Base-by-base conservation (phyloP, 2,797 vertebrate species). In the Gallinago solitaria region DNA sequence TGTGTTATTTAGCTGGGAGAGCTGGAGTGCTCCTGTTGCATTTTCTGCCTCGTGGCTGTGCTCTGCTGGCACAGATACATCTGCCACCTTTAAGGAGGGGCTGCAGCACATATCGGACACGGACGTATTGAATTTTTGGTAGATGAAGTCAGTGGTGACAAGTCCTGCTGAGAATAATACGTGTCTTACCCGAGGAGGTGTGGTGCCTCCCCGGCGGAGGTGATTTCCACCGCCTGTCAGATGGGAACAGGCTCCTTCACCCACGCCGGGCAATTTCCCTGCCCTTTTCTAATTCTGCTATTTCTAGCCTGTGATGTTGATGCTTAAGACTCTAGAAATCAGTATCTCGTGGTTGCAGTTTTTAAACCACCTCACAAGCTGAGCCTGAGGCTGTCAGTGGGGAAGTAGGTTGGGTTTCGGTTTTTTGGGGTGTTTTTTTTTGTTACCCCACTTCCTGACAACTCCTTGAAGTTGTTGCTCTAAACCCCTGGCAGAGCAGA, bases 141-240 rank as follows among this genome's bases (percentile, higher is more conserved):
- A n/a, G 78, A 17, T 94, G 94, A 95, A 33, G 59, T 95, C 91
- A 95, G 91, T 78, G 67, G 63, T 25, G 75, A 64, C 47, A 48
- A 74, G 24, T 74, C 64, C 78, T 1, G 10, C 54, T 81, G 61
- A 24, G 86, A 77, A 90, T 80, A 51, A 71, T 67, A 4, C 9
- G 1, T 67, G 73, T 83, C 57, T 65, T 8, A 16, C 27, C 5
- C 43, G 80, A 51, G 83, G 28, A 45, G 82, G 59, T 4, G 4
- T 6, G 1, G 75, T 39, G 28, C 71, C 51, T 89, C 13, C 90
- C 50, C 32, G 14, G 48, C 1, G 0, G 65, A n/a, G 76, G 33
- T 35, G 45, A 60, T 85, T 67, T 71, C 53, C 57, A 19, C 24
- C 16, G 5, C 9, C 81, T 69, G 81, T 67, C 17, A 41, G 67